phyloP scores from a whole-genome alignment of 2,888 invertebrate genomes.

The Silvanus unidentatus region DNA sequence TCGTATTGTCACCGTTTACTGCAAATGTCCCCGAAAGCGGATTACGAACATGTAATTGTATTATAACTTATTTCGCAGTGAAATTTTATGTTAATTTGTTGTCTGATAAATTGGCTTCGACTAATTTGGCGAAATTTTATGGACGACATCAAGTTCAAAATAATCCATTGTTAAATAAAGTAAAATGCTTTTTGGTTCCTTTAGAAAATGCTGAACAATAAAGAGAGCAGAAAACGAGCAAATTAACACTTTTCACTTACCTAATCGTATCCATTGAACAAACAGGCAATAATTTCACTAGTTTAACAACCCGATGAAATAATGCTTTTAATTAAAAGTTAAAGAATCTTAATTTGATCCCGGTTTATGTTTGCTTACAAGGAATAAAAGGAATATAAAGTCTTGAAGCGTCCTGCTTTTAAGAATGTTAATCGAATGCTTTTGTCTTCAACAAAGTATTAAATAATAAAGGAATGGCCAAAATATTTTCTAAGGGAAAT shows the following conservation, averaged over 20 bases:
- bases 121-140: constrained; percentile 5
- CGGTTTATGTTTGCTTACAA: constrained; percentile 36
- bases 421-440: constrained; percentile 32
- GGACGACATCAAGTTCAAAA: constrained; percentile 7
- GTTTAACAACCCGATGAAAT: constrained; percentile 35
- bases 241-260: constrained; percentile 32
- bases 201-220: constrained; percentile 18
- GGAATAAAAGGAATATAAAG: constrained; percentile 38
- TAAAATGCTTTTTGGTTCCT: constrained; percentile 14
- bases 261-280: constrained; percentile 29
- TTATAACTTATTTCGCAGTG: too few relatives aligned
- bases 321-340: constrained; percentile 42
- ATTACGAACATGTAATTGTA: too few relatives aligned
- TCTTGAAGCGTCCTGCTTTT: constrained; percentile 22
- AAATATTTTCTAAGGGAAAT: constrained; percentile 18
- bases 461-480: constrained; percentile 25
- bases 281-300: constrained; percentile 32
- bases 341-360: constrained; percentile 40
- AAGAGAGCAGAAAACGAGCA: constrained; percentile 25
- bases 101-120: not conserved
- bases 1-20: too few relatives aligned
- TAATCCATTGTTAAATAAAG: constrained; percentile 12
- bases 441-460: constrained; percentile 28
- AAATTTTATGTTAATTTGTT: too few relatives aligned
- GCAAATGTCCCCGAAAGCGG: too few relatives aligned